These are phyloP conservation scores for Cladorhizidae sp. DNA, from an alignment of 37 sponge, comb jelly and placozoan genomes.

Conservation along the genomic window DNA sequence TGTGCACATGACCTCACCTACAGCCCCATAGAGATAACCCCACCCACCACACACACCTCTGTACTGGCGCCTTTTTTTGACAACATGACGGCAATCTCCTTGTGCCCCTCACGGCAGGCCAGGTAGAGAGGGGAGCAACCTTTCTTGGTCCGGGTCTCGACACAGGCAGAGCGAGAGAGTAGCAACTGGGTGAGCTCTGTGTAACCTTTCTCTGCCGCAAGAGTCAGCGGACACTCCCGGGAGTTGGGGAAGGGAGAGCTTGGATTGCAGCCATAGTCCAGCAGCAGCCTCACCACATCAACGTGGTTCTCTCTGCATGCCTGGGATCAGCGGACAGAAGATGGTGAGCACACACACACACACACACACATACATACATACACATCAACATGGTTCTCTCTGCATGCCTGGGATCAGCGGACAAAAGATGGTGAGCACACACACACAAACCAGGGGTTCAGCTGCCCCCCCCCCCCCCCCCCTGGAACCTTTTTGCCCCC, in stretches of 20 bases:
- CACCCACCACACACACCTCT: slow-evolving; percentile 44
- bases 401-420: slow-evolving; percentile 79
- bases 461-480: too few species aligned
- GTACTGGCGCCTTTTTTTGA: slow-evolving; percentile 75
- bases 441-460: not conserved
- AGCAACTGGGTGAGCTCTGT: slow-evolving; percentile 83
- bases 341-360: not conserved
- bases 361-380: not conserved
- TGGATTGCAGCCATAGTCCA: slow-evolving; percentile 94
- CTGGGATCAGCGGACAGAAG: slow-evolving; percentile 32
- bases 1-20: too few species aligned
- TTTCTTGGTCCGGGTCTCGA: slow-evolving; percentile 96
- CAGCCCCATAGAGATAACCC: not conserved
- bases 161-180: slow-evolving; percentile 78
- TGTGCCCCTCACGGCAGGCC: slow-evolving; percentile 89
- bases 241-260: slow-evolving; percentile 93
- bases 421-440: not conserved
- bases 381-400: slow-evolving; percentile 97
- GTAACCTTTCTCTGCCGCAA: slow-evolving; percentile 95
- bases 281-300: slow-evolving; percentile 90
- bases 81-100: slow-evolving; percentile 78
- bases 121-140: slow-evolving; percentile 97
- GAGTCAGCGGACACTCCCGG: slow-evolving; percentile 94
- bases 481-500: too few species aligned
- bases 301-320: slow-evolving; percentile 99